These are phyloP conservation scores for Holothuria leucospilota DNA, from an alignment of 53 echinoderm and acorn worm species.

Conservation along the genomic window DNA sequence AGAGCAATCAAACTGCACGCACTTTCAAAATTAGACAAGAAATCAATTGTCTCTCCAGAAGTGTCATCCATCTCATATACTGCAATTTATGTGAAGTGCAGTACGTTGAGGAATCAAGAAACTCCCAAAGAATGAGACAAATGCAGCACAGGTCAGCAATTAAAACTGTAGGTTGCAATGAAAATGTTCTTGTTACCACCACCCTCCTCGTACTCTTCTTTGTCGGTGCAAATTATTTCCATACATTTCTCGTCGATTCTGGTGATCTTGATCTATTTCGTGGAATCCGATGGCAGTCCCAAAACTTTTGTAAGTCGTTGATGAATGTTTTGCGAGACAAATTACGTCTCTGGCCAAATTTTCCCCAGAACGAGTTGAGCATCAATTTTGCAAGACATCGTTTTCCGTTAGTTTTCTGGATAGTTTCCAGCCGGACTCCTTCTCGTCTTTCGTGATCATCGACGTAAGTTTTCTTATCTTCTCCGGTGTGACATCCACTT, in stretches of 20 bases:
- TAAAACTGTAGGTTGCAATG: conserved; percentile 33
- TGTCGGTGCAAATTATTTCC: background rate
- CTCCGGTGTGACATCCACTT: too few relatives aligned
- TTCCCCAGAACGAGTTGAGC: conserved; percentile 65
- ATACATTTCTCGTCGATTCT: background rate
- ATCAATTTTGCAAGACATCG: conserved; percentile 62
- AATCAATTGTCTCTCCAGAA: too few relatives aligned
- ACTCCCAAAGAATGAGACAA: too few relatives aligned
- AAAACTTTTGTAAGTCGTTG: background rate
- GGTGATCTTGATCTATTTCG: background rate
- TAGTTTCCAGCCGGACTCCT: conserved; percentile 55
- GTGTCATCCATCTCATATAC: too few relatives aligned
- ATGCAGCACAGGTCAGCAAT: too few relatives aligned
- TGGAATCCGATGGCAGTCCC: background rate
- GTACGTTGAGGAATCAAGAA: too few relatives aligned
- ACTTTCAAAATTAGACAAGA: too few relatives aligned
- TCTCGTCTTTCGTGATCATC: conserved; percentile 49
- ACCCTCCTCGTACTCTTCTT: conserved; percentile 14
- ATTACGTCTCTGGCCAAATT: conserved; percentile 56
- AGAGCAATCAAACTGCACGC: too few relatives aligned
- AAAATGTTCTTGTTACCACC: background rate
- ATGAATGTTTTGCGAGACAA: background rate
- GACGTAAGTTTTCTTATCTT: conserved; percentile 50
- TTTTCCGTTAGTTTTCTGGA: conserved; percentile 51
- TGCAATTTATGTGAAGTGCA: too few relatives aligned